These are phyloP conservation scores for Danio tinwini DNA, from an alignment of 2,797 vertebrate genomes.

Conservation along the genomic window DNA sequence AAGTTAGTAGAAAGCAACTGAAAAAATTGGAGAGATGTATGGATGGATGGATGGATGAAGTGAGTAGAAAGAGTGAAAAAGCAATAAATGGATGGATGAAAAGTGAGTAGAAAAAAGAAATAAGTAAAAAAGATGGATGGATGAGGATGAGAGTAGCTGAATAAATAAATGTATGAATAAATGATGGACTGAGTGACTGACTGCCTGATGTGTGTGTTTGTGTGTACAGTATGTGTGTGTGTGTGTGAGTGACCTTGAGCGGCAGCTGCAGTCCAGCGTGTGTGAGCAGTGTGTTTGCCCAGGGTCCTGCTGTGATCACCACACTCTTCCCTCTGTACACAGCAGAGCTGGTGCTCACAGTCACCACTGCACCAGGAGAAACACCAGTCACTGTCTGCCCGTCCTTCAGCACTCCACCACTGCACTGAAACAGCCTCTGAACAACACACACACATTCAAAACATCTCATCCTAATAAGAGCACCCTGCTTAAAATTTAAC, in stretches of 20 bases:
- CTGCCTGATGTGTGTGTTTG: no score
- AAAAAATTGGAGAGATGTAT: no score
- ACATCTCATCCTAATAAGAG: slow-evolving; percentile 32
- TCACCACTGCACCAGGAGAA: slow-evolving; percentile 78
- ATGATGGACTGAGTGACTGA: no score
- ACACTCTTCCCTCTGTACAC: slow-evolving; percentile 81
- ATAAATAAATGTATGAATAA: no score
- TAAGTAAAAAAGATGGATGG: no score
- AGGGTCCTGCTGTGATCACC: slow-evolving; percentile 87
- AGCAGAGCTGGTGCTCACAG: slow-evolving; percentile 76
- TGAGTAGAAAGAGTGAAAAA: no score
- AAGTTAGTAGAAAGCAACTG: no score
- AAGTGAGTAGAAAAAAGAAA: no score
- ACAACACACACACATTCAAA: slow-evolving; percentile 34
- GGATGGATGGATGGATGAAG: background rate
- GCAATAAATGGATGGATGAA: no score
- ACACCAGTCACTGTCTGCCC: slow-evolving; percentile 85
- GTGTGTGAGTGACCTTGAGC: slow-evolving; percentile 79
- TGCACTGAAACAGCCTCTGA: slow-evolving; percentile 79
- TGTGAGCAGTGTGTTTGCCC: slow-evolving; percentile 82
- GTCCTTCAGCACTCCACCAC: slow-evolving; percentile 82
- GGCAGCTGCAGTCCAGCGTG: slow-evolving; percentile 82
- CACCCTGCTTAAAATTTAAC: slow-evolving; percentile 30
- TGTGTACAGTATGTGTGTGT: background rate
- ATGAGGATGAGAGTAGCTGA: background rate